Evolutionary conservation across 2,113 vertebrate species (phyloP), one percentile per base, ranked within the genome.

Genomic region (Tricholaema leucomelas): DNA sequence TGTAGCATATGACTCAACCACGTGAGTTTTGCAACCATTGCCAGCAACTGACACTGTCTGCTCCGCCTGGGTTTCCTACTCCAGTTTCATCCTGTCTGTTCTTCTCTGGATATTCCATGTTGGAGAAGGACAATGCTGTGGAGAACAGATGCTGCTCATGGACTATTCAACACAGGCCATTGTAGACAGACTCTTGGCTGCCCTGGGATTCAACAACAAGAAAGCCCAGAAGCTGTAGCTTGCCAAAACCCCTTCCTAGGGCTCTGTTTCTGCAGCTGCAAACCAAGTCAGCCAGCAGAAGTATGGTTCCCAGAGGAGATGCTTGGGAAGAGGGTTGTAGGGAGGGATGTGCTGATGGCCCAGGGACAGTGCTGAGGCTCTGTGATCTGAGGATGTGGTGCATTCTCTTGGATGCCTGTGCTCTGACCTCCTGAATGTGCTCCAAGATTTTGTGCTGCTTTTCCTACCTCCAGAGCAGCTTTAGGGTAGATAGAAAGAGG

Each of bases 221-320:
- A 93, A 91, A 80, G 12, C 13, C 65, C 56, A 89, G 44, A 40
- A 81, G 44, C 42, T 25, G 14, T 75, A 90, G 46, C 17, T 82
- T 3, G 2, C 67, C 81, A 87, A 73, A 82, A 15, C 12, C 24
- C 15, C 40, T 87, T 94, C 64, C 64, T 60, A 87, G 71, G 44
- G 33, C 46, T 86, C 30, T 33, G 35, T 36, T 52, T 67, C 86
- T 91, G 86, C 92, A 95, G 88, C 77, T 93, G 93, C 88, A 95
- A 38, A 33, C 8, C 7, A 58, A 76, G 70, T 40, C 30, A 78
- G 83, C 65, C 92, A 95, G 77, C 59, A 69, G 48, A 16, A 88
- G 8, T 9, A 40, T 44, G 28, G 7, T 15, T 93, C 93, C 87
- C 93, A 81, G 67, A 60, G 92, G 88, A 90, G 35, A 27, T 23